Evolutionary conservation across 1,140 invertebrate species (phyloP), one percentile per base, ranked within the genome.

Genomic region (Mya arenaria): DNA sequence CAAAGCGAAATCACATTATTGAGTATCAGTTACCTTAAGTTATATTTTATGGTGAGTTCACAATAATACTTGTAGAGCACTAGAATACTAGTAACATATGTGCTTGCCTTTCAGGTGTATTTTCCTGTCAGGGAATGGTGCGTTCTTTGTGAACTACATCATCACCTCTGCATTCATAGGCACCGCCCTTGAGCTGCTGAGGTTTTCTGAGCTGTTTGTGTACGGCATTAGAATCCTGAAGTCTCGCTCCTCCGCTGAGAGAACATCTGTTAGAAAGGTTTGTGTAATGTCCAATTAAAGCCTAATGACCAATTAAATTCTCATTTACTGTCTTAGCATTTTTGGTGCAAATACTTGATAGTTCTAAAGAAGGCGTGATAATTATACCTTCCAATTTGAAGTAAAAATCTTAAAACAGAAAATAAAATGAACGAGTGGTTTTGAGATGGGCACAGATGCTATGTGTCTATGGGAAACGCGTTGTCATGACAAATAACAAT

Each of bases 81-180:
- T 48, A 19, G 10, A 10, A 48, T 48, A 10, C 41, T 19, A 48
- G 41, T 13, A 13, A 48, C 10, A 19, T 19, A 10, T 48, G 41
- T 48, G 41, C 41, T 13, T 5, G 4, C 10, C 17, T 86, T 89
- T 32, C 84, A 92, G 97, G 87, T 99, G 98, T 93, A 95, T 99
- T 39, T 99, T 99, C 93, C 93, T 98, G 65, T 96, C 97, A 8
- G 97, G 98, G 92, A 98, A 99, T 94, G 98, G 98, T 87, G 98
- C 98, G 13, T 97, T 99, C 91, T 99, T 99, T 94, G 97, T 99
- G 19, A 99, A 99, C 93, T 99, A 99, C 92, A 95, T 99, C 6
- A 98, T 98, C 83, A 99, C 98, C 6, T 97, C 98, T 17, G 96
- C 97, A 25, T 96, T 99, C 84, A 96, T 99, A 88, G 98, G 98